Evolutionary conservation across 2,888 invertebrate species (phyloP), one percentile per base, ranked within the genome.

Genomic region (Drosophila mulleri): DNA sequence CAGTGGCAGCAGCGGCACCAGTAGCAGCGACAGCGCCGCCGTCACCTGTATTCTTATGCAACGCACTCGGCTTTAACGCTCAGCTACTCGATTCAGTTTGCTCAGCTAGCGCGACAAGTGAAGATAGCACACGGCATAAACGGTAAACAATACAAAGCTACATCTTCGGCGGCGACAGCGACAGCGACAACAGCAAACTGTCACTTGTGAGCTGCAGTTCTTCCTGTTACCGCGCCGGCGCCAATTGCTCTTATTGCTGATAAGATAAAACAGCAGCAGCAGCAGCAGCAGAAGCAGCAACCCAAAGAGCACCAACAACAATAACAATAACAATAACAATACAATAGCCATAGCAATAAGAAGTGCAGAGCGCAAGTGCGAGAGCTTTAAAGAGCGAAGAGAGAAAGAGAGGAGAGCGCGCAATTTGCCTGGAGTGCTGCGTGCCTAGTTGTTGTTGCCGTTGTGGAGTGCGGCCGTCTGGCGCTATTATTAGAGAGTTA

Each of bases 401-500:
- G 14, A 45, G 42, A 26, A 48, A 53, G 58, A 74, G 73, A 68
- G 72, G 42, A 71, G 61, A 61, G 63, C 54, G 71, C 67, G 71
- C 65, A 54, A 45, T 53, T 62, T 45, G 71, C 29, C 67, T 74
- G 57, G 63, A 57, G 42, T 72, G 60, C 67, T 59, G 75, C 42
- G 41, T 72, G 59, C 45, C 20, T 44, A 16, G n/a, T 54, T 65
- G 58, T 52, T 59, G 45, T 47, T 57, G n/a, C 23, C 59, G 47
- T 60, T 45, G 62, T 60, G 54, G 35, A 65, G 71, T 76, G 69
- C 61, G 65, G 73, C 54, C 32, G 71, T 45, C 67, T 60, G 69
- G 64, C 77, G 77, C 83, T 85, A 84, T 83, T 83, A 84, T 84
- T 84, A 84, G 87, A 87, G 84, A 84, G 84, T 84, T 87, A 85